Base-by-base conservation (phyloP, 1,140 invertebrate species). In the Augochlora pura region DNA sequence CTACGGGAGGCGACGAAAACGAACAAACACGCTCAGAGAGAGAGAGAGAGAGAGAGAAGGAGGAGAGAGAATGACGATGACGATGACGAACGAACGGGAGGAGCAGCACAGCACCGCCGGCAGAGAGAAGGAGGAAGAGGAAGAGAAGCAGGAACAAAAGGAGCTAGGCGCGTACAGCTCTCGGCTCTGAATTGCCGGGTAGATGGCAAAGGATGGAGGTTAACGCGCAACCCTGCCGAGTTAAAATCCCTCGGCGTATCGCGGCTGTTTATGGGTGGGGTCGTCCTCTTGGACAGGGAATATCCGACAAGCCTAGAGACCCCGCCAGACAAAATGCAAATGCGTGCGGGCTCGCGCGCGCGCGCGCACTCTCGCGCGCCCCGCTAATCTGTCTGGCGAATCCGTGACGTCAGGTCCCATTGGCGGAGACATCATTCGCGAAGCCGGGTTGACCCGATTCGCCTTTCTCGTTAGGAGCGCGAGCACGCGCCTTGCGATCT, bases 301-400 rank as follows among this genome's bases (percentile, higher is more conserved):
- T 72, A 86, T 85, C 89, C 84, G 74, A 85, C 84, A 81, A 80
- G 83, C 68, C 86, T n/a, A n/a, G n/a, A 82, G 84, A 86, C 88
- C 78, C 80, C 80, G 76, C 87, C 89, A 90, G 89, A 90, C 90
- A 88, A 90, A 91, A 92, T 92, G 91, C 89, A 92, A 92, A 92
- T 92, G 82, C 77, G 57, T 81, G 71, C 82, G 85, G 77, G 85
- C 84, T 72, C n/a, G 81, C 84, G 88, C 88, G 32, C 32, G 32
- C 32, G 32, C 1, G 32, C 32, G 32, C 32, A 4, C n/a, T n/a
- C n/a, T n/a, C 1, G 32, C 82, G 85, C 80, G 85, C 84, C 74
- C 83, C 85, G 89, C 88, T 91, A 91, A 91, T 91, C 90, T 91
- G 89, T 90, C 88, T 90, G 90, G 83, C 88, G 88, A 87, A 90